A percentile compares a stretch with the other conserved stretches of the same genome.
Conservation (phyloP, 2,888 invertebrate species). For the Mermis nigrescens region DNA sequence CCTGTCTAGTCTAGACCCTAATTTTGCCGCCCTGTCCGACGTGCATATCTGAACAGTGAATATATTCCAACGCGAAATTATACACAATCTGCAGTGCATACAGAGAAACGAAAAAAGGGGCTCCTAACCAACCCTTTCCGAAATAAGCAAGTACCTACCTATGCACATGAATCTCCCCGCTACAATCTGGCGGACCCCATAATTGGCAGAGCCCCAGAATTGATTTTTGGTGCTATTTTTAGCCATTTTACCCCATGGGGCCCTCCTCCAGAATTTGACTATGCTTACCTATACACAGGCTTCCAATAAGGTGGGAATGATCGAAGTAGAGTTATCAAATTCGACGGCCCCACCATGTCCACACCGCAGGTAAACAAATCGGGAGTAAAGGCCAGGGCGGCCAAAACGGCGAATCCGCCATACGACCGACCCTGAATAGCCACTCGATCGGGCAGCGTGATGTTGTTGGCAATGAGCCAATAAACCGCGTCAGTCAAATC, state of each 20-base stretch:
- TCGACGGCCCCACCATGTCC: slow-evolving; percentile 29
- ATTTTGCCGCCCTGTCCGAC: too few relatives aligned
- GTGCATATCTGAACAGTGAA: too few relatives aligned
- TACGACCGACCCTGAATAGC: slow-evolving; percentile 22
- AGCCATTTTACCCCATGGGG: too few relatives aligned
- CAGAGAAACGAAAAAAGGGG: too few relatives aligned
- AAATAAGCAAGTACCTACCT: too few relatives aligned
- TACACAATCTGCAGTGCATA: too few relatives aligned
- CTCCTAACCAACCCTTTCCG: too few relatives aligned
- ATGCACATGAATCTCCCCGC: too few relatives aligned
- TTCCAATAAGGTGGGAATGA: slow-evolving; percentile 30
- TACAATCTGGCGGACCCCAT: too few relatives aligned
- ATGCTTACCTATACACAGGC: background rate
- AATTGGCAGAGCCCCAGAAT: background rate
- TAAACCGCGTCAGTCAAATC: slow-evolving; percentile 29
- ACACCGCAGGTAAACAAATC: slow-evolving; percentile 29
- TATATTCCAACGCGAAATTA: too few relatives aligned
- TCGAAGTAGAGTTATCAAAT: slow-evolving; percentile 26
- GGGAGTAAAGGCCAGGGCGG: slow-evolving; percentile 25
- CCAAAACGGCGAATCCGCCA: slow-evolving; percentile 29
- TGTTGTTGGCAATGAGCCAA: slow-evolving; percentile 18
- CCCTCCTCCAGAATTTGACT: background rate
- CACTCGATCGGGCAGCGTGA: background rate
- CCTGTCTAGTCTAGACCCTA: too few relatives aligned
- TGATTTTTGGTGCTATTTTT: too few relatives aligned